Base-by-base conservation (phyloP, 2,113 vertebrate genomes). In the Abramis brama region DNA sequence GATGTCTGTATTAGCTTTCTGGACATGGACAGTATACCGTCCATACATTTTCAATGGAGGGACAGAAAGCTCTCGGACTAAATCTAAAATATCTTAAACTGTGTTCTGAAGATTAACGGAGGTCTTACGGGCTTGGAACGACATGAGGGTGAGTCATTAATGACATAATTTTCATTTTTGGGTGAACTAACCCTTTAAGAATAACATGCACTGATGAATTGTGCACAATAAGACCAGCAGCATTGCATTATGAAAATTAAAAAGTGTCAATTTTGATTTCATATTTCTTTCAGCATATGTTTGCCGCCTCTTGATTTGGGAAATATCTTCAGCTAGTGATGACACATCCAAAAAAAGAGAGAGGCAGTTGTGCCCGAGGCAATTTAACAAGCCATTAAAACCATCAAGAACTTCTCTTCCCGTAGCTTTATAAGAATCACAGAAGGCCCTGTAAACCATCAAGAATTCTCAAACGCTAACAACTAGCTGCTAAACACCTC, bases 401-500 rank as follows among this genome's bases (percentile, higher is more conserved):
- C 68, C 82, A 73, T 59, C 79, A 70, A 70, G 62, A 68, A 52
- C 62, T 52, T 30, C 45, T 82, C 25, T 64, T 57, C 52, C 76
- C 1, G 5, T 59, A 36, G 76, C 52, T 62, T 66, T 66, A 60
- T 59, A 47, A 66, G 79, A 81, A 66, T 64, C 43, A 81, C 79
- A 81, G n/a, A 66, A 81, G 79, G 59, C 15, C 60, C 47, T 70
- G 27, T 82, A 64, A 66, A 45, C 57, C 79, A 47, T 66, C 59
- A 81, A 66, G 36, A 66, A 47, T 27, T 70, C 19, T 70, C n/a
- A 21, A 50, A 70, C 3, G 25, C n/a, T 62, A 52, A 55, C 45
- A 47, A 55, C 39, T 68, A 70, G 60, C 62, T 23, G 80, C 80
- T 82, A 70, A 68, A 66, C 75, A 59, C 52, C 23, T 57, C 85